Percentiles rank a stretch among this genome's conserved stretches.
phyloP scores from a whole-genome alignment of 2,888 invertebrate species.

The Sinelater perroti region DNA sequence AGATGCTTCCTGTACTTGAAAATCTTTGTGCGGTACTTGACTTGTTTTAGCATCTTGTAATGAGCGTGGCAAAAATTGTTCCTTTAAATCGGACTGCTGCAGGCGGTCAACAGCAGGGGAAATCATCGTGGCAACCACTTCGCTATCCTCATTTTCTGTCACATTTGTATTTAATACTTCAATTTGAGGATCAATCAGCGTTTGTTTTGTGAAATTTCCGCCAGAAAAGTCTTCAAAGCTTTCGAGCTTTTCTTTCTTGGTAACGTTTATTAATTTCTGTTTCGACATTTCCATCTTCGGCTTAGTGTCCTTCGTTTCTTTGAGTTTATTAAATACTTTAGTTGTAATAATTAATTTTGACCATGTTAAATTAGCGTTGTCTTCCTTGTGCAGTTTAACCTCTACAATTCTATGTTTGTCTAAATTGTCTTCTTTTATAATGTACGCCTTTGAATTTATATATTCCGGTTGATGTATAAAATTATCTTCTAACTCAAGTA shows the following conservation, averaged over 20 bases:
- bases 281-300: constrained; percentile 17
- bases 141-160: constrained; percentile 28
- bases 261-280: constrained; percentile 1
- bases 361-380: constrained; percentile 38
- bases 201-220: constrained; percentile 2
- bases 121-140: constrained; percentile 24
- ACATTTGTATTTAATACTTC: constrained; percentile 20
- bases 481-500: constrained; percentile 26
- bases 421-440: constrained; percentile 39
- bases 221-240: constrained; percentile 17
- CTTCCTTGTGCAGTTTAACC: constrained; percentile 45
- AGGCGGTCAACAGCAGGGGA: neutral
- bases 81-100: constrained; percentile 36
- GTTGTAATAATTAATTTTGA: constrained; percentile 46
- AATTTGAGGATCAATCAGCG: constrained; percentile 30
- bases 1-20: constrained; percentile 21
- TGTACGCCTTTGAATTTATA: constrained; percentile 27
- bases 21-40: constrained; percentile 27
- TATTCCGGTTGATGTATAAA: constrained; percentile 9
- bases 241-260: constrained; percentile 15
- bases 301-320: constrained; percentile 27
- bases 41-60: constrained; percentile 27
- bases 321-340: constrained; percentile 33
- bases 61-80: constrained; percentile 47
- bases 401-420: constrained; percentile 47